phyloP scores from a whole-genome alignment of 1,140 invertebrate genomes.

The Monochamus saltuarius region DNA sequence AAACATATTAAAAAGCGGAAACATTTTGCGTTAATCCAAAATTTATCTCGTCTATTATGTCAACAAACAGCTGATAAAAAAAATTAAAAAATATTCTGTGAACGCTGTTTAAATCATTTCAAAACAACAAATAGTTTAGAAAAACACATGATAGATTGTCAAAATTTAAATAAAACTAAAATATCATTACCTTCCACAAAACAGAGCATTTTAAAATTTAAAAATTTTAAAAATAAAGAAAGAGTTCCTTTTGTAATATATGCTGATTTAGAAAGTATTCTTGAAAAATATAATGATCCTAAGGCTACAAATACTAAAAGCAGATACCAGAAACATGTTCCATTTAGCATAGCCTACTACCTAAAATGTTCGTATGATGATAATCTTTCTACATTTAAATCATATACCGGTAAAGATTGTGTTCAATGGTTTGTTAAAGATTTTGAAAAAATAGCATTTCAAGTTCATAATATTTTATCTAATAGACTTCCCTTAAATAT shows the following conservation, averaged over 20 bases:
- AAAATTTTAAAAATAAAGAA: slow-evolving; percentile 25
- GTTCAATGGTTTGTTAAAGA: slow-evolving; percentile 29
- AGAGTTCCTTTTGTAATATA: slow-evolving; percentile 44
- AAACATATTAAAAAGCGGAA: slow-evolving; percentile 10
- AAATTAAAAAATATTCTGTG: slow-evolving; percentile 29
- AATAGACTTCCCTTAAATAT: slow-evolving; percentile 24
- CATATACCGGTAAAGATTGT: slow-evolving; percentile 29
- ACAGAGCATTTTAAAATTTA: slow-evolving; percentile 7
- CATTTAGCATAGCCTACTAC: slow-evolving; percentile 31
- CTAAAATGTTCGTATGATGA: slow-evolving; percentile 21
- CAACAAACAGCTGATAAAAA: slow-evolving; percentile 17
- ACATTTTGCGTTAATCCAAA: slow-evolving; percentile 29
- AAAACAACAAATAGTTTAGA: slow-evolving; percentile 15
- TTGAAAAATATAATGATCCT: slow-evolving; percentile 20
- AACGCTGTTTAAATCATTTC: slow-evolving; percentile 34
- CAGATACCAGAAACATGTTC: slow-evolving; percentile 42
- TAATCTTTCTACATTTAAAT: slow-evolving; percentile 41
- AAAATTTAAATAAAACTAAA: slow-evolving; percentile 24
- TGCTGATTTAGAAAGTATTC: slow-evolving; percentile 44
- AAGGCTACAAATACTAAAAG: slow-evolving; percentile 1
- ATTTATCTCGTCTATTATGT: slow-evolving; percentile 25
- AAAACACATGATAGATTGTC: slow-evolving; percentile 27
- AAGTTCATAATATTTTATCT: slow-evolving; percentile 27
- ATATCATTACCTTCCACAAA: slow-evolving; percentile 31
- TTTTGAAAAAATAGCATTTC: slow-evolving; percentile 25